Percentiles rank a stretch among this genome's conserved stretches.
Conservation (phyloP, 2,113 vertebrate genomes). For the Willisornis vidua region DNA sequence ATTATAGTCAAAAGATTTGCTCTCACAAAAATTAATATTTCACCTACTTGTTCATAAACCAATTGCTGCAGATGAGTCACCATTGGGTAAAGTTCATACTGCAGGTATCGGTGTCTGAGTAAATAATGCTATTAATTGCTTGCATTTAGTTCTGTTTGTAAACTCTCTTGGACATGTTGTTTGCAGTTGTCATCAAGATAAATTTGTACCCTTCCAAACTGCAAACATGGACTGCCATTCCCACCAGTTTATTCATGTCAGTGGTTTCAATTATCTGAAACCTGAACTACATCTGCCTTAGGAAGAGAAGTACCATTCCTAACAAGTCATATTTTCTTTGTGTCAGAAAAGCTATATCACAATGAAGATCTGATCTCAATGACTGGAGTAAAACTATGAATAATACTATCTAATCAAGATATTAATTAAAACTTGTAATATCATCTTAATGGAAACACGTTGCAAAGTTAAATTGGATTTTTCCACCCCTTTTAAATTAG, state of each 20-base stretch:
- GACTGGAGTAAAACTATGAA: conserved; percentile 7
- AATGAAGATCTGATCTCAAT: neutral
- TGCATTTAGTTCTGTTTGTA: conserved; percentile 23
- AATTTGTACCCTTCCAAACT: conserved; percentile 1
- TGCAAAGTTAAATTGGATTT: conserved; percentile 43
- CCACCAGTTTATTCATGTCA: neutral
- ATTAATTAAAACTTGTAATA: conserved; percentile 67
- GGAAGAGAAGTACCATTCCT: neutral
- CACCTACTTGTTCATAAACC: neutral
- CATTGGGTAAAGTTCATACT: neutral
- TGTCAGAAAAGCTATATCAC: conserved; percentile 10
- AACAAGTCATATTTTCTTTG: neutral
- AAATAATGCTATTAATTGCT: conserved; percentile 36
- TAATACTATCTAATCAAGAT: conserved; percentile 49
- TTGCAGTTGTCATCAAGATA: conserved; percentile 24
- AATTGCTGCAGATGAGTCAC: neutral
- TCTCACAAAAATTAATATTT: neutral
- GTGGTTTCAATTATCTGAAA: conserved; percentile 14
- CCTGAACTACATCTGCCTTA: neutral
- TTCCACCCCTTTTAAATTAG: conserved; percentile 38
- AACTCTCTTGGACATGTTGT: conserved; percentile 10
- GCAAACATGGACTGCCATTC: conserved; percentile 1
- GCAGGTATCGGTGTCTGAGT: neutral
- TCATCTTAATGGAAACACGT: conserved; percentile 22
- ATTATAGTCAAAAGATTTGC: neutral